A percentile compares a stretch with the other conserved stretches of the same genome.
Conservation (phyloP, 2,888 invertebrate genomes). For the Heteromurus nitidus region DNA sequence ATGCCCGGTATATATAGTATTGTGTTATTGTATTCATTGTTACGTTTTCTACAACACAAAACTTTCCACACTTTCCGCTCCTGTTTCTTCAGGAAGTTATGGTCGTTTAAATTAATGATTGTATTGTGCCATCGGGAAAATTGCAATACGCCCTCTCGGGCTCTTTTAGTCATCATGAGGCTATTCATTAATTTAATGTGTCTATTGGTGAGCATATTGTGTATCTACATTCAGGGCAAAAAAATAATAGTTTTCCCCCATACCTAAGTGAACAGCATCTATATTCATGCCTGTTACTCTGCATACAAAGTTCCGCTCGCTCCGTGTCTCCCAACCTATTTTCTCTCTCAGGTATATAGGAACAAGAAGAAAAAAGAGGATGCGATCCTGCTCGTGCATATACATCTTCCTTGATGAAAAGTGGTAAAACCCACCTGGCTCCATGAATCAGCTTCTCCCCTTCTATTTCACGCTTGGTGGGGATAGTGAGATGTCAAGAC, state of each 20-base stretch:
- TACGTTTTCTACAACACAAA: not conserved
- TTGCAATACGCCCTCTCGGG: conserved; percentile 26
- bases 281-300: too few species aligned
- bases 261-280: too few species aligned
- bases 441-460: conserved; percentile 43
- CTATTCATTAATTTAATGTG: conserved; percentile 52
- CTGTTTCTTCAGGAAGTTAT: not conserved
- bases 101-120: conserved; percentile 56
- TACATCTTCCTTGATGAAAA: conserved; percentile 45
- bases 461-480: conserved; percentile 11
- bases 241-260: too few species aligned
- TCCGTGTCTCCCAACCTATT: too few species aligned
- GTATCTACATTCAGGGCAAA: too few species aligned
- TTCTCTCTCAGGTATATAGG: too few species aligned
- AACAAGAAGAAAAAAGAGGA: too few species aligned
- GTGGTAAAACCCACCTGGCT: conserved; percentile 46
- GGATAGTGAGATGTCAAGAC: not conserved
- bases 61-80: conserved; percentile 1
- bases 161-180: conserved; percentile 24
- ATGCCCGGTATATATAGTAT: not conserved
- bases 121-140: conserved; percentile 14
- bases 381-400: too few species aligned
- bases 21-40: not conserved
- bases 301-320: too few species aligned
- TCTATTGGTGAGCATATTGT: not conserved